Base-by-base conservation (phyloP, 2,113 vertebrate species). In the Pachyramphus minor region DNA sequence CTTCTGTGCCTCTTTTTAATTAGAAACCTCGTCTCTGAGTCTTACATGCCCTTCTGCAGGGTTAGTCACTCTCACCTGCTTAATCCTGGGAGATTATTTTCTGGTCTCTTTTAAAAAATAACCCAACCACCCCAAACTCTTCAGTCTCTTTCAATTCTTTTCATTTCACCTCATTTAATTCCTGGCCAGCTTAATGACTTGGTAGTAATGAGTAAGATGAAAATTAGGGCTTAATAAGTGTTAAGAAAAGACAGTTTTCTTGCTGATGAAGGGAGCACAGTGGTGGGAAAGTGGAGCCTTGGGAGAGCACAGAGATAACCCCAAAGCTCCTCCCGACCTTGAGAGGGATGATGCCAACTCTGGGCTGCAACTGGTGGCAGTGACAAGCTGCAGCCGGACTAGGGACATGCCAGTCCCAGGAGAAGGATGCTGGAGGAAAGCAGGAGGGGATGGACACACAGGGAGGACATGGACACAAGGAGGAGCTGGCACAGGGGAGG, bases 101-200 rank as follows among this genome's bases (percentile, higher is more conserved):
- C 79, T 52, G 21, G 33, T 39, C 35, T 78, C 52, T 85, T 82
- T 52, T 31, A 37, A 87, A 91, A 92, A 90, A 82, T 52, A 94
- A 52, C 39, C 44, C 85, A 64, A 25, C 28, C 79, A 41, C 82
- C 75, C 75, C 82, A 94, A 91, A 85, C 82, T 63, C 90, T 87
- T 73, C 68, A 9, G 83, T 77, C 85, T 84, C 69, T 83, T 95
- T 68, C 72, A 55, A 2, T 62, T 87, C 84, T 76, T 91, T 95
- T 95, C 39, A 55, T 74, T 96, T 96, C 81, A 71, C 79, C 85
- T 84, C 76, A 37, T 95, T 95, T 94, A 90, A 87, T 96, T 91
- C 81, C 84, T 79, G 16, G 42, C 58, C 75, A 84, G 86, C 56
- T 49, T 84, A 92, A 97, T 68, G 90, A 93, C 52, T 82, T 42